phyloP scores from a whole-genome alignment of 2,113 vertebrate genomes.

The Amblyornis subalaris region DNA sequence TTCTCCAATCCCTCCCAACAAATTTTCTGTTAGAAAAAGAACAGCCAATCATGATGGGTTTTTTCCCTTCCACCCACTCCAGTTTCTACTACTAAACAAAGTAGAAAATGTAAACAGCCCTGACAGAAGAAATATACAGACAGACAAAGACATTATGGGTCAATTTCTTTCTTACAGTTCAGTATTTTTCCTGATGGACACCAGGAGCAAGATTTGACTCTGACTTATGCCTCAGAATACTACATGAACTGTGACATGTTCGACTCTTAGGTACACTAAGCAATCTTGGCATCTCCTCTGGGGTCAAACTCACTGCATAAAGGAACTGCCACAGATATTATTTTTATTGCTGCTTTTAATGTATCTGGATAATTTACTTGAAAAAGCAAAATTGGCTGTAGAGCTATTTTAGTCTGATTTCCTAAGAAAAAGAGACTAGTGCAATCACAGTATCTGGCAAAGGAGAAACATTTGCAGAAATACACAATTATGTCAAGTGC shows the following conservation, averaged over 20 bases:
- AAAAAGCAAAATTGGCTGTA: background rate
- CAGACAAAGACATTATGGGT: background rate
- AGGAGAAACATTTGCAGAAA: background rate
- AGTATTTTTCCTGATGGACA: background rate
- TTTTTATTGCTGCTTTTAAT: background rate
- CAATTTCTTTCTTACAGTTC: background rate
- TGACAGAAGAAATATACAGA: background rate
- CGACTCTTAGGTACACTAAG: background rate
- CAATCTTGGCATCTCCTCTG: background rate
- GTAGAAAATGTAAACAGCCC: slow-evolving; percentile 5
- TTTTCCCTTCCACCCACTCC: background rate
- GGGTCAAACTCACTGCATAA: background rate
- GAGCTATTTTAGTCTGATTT: slow-evolving; percentile 2
- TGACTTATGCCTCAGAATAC: background rate
- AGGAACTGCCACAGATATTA: background rate
- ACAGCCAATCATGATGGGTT: background rate
- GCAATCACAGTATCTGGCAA: slow-evolving; percentile 17
- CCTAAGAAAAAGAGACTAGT: background rate
- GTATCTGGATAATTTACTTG: background rate
- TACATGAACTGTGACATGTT: background rate
- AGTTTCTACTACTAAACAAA: background rate
- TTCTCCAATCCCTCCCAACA: background rate
- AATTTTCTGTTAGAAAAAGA: background rate
- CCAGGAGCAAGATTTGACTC: background rate
- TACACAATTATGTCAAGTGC: background rate